phyloP scores from a whole-genome alignment of 1,140 invertebrate genomes.

The Drosophila saltans region DNA sequence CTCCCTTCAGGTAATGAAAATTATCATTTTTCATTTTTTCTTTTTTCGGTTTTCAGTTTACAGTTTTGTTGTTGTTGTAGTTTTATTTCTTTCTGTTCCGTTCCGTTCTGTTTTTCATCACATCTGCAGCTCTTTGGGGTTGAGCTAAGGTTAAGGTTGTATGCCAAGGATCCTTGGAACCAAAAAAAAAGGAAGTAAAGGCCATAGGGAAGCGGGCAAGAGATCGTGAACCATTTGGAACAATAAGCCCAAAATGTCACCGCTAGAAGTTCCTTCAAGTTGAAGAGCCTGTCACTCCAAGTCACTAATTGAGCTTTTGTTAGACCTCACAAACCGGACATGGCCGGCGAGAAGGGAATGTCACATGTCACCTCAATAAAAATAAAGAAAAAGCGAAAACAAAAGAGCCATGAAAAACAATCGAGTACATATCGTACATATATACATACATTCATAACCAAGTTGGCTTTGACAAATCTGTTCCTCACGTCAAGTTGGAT shows the following conservation, averaged over 20 bases:
- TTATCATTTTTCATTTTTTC: slow-evolving; percentile 75
- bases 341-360: slow-evolving; percentile 23
- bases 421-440: not conserved
- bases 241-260: slow-evolving; percentile 68
- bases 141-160: slow-evolving; percentile 29
- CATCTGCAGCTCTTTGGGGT: slow-evolving; percentile 52
- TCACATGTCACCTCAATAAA: slow-evolving; percentile 68
- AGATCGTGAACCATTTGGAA: slow-evolving; percentile 14
- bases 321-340: slow-evolving; percentile 45
- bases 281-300: slow-evolving; percentile 46
- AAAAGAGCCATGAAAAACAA: slow-evolving; percentile 24
- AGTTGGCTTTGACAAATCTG: slow-evolving; percentile 26
- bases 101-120: slow-evolving; percentile 20
- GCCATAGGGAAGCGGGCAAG: slow-evolving; percentile 22
- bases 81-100: slow-evolving; percentile 11
- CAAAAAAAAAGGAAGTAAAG: slow-evolving; percentile 44
- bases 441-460: too few species aligned
- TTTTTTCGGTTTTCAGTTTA: not conserved
- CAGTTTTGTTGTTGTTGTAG: too few species aligned
- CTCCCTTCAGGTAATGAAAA: slow-evolving; percentile 52
- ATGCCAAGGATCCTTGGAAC: slow-evolving; percentile 33
- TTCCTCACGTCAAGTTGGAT: slow-evolving; percentile 2
- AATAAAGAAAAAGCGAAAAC: slow-evolving; percentile 22
- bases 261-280: slow-evolving; percentile 16
- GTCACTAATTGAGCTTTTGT: slow-evolving; percentile 47